These are phyloP conservation scores for Drosophila nannoptera DNA, from an alignment of 1,140 invertebrate species.

Conservation along the genomic window DNA sequence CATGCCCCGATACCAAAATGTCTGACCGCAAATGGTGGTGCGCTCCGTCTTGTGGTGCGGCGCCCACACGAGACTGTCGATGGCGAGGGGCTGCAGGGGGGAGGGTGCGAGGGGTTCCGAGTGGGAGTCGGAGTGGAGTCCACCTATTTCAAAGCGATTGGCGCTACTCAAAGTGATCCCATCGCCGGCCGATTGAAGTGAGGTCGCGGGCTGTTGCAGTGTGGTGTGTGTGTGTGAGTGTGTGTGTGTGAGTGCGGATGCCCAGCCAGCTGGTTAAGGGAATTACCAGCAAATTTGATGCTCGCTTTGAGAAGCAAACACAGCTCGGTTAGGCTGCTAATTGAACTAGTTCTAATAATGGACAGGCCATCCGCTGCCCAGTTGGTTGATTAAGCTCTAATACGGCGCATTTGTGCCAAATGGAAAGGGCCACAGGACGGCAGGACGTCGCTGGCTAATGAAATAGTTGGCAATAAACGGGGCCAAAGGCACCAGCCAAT, in stretches of 20 bases:
- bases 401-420: not conserved
- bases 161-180: constrained; percentile 20
- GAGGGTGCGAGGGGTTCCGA: too few relatives aligned
- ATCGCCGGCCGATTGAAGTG: not conserved
- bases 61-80: constrained; percentile 9
- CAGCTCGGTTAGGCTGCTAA: constrained; percentile 17
- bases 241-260: not conserved
- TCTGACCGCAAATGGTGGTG: constrained; percentile 64
- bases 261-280: constrained; percentile 13
- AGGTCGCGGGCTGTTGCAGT: not conserved
- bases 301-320: constrained; percentile 37
- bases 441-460: not conserved
- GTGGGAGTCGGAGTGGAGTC: too few relatives aligned
- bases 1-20: constrained; percentile 35
- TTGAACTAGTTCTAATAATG: constrained; percentile 35
- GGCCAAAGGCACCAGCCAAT: not conserved
- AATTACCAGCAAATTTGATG: constrained; percentile 35
- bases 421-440: not conserved
- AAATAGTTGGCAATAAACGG: not conserved
- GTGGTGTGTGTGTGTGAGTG: not conserved
- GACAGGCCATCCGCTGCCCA: constrained; percentile 2
- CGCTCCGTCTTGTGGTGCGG: constrained; percentile 23
- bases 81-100: constrained; percentile 10
- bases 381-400: constrained; percentile 6
- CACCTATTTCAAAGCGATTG: constrained; percentile 16